phyloP scores from a whole-genome alignment of 1,140 invertebrate species.

The Drosophila rufa region DNA sequence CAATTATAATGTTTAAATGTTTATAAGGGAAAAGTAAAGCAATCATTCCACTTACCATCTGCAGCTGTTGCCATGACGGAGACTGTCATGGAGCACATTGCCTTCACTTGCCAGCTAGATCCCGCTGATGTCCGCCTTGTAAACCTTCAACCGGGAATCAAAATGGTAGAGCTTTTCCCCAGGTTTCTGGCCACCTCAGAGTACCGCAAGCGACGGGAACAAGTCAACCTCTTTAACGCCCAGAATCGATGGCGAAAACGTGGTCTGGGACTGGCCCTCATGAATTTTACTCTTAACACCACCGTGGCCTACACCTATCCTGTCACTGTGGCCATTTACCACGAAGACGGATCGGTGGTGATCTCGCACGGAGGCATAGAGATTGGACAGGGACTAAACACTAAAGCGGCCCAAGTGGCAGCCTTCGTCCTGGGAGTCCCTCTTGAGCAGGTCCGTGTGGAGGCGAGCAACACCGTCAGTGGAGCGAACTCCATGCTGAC shows the following conservation, averaged over 20 bases:
- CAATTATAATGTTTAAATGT: too few species aligned
- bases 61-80: constrained; percentile 89
- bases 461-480: constrained; percentile 88
- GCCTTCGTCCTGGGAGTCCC: constrained; percentile 91
- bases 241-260: constrained; percentile 90
- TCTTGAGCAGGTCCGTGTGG: constrained; percentile 89
- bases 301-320: constrained; percentile 86
- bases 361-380: constrained; percentile 90
- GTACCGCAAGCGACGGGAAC: constrained; percentile 86
- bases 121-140: constrained; percentile 88
- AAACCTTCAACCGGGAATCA: constrained; percentile 87
- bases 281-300: constrained; percentile 87
- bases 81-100: constrained; percentile 92
- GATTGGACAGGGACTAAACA: constrained; percentile 91
- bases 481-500: constrained; percentile 88
- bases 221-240: constrained; percentile 87
- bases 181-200: constrained; percentile 77
- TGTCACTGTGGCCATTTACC: constrained; percentile 88
- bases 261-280: constrained; percentile 87
- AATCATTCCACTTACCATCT: constrained; percentile 74
- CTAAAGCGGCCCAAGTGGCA: constrained; percentile 90
- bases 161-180: constrained; percentile 79
- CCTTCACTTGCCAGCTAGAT: constrained; percentile 88
- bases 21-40: too few species aligned
- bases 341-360: constrained; percentile 89